Conservation (phyloP, 2,888 invertebrate species). For the Archips crataeganus region DNA sequence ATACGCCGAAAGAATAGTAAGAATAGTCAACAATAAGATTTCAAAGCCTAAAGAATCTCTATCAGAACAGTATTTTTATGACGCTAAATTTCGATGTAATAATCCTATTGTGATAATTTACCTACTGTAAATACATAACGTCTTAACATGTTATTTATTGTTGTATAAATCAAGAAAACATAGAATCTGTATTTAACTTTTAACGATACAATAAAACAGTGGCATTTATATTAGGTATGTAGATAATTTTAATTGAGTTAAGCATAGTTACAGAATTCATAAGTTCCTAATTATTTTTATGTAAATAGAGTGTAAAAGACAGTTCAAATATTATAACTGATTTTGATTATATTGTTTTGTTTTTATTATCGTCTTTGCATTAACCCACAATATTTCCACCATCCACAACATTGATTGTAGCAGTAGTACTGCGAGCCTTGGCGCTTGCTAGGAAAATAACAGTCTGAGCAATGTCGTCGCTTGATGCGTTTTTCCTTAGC, state of each 20-base stretch:
- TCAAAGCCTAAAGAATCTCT: constrained; percentile 10
- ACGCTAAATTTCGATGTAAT: constrained; percentile 18
- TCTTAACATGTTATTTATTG: constrained; percentile 24
- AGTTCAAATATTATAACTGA: constrained; percentile 31
- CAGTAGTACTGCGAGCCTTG: neutral
- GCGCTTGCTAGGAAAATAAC: too few species aligned
- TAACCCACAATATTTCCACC: neutral
- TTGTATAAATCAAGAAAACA: constrained; percentile 9
- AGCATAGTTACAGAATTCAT: constrained; percentile 16
- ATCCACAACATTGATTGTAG: neutral
- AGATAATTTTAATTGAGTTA: constrained; percentile 30
- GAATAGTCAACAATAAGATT: neutral
- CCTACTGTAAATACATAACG: constrained; percentile 18
- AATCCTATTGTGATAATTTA: constrained; percentile 19
- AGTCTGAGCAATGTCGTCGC: too few species aligned
- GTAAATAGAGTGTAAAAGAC: constrained; percentile 40
- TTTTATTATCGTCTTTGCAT: neutral
- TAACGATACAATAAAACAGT: constrained; percentile 10
- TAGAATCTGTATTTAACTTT: constrained; percentile 1
- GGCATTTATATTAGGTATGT: constrained; percentile 35
- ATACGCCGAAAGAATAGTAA: neutral
- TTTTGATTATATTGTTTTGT: constrained; percentile 14
- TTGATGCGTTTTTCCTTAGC: too few species aligned
- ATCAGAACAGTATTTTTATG: constrained; percentile 18
- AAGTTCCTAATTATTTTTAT: constrained; percentile 41